Conservation (phyloP, 2,888 invertebrate genomes). For the Anorthoa munda region DNA sequence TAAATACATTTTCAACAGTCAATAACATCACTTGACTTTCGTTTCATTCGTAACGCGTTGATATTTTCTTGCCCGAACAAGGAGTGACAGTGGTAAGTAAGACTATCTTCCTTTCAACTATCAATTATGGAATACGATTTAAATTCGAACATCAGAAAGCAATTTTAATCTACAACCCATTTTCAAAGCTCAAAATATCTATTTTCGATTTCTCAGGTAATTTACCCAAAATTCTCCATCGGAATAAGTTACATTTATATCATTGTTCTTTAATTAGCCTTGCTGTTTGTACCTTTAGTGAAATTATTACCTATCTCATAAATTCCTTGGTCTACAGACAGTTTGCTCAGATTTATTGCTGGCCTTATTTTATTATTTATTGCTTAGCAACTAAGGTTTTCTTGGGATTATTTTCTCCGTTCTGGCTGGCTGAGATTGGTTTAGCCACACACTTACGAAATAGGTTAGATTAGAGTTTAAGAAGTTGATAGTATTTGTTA, state of each 20-base stretch:
- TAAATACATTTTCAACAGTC: too few species aligned
- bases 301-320: conserved; percentile 59
- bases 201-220: neutral
- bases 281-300: conserved; percentile 23
- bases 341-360: conserved; percentile 55
- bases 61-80: too few species aligned
- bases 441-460: neutral
- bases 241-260: neutral
- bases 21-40: too few species aligned
- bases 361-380: conserved; percentile 58
- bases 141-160: too few species aligned
- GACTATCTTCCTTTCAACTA: too few species aligned
- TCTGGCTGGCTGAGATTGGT: neutral
- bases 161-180: neutral
- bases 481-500: too few species aligned
- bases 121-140: too few species aligned
- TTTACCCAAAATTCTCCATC: neutral
- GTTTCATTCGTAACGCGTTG: too few species aligned
- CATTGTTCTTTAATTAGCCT: conserved; percentile 35
- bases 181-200: neutral
- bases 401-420: conserved; percentile 35
- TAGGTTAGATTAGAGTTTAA: too few species aligned
- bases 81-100: too few species aligned
- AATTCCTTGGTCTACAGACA: conserved; percentile 50
- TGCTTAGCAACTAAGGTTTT: conserved; percentile 43